phyloP scores from a whole-genome alignment of 1,140 invertebrate species.

The Phenacoccus solenopsis region DNA sequence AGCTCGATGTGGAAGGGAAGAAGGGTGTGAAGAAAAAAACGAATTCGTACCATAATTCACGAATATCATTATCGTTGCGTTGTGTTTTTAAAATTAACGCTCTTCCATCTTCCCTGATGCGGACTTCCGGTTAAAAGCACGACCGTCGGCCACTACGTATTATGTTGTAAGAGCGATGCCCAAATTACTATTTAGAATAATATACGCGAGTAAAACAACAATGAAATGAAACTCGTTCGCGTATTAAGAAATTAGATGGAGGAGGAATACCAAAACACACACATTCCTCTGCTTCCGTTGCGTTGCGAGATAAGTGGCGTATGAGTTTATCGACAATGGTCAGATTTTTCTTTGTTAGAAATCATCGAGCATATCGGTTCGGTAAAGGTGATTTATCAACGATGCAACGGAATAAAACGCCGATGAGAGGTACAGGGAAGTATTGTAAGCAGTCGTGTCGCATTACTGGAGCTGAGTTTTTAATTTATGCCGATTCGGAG shows the following conservation, averaged over 20 bases:
- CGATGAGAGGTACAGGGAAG: too few relatives aligned
- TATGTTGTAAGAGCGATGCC: neutral
- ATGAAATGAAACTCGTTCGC: neutral
- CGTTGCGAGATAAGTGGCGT: slow-evolving; percentile 9
- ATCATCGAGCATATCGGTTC: slow-evolving; percentile 14
- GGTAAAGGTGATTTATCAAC: neutral
- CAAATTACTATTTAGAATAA: neutral
- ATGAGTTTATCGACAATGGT: slow-evolving; percentile 4
- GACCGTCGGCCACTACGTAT: neutral
- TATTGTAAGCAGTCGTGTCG: too few relatives aligned
- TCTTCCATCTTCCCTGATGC: neutral
- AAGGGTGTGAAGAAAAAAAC: too few relatives aligned
- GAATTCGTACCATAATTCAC: too few relatives aligned
- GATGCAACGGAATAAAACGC: too few relatives aligned
- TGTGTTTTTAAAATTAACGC: too few relatives aligned
- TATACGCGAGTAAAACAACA: neutral
- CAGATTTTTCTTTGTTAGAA: slow-evolving; percentile 7
- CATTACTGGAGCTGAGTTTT: too few relatives aligned
- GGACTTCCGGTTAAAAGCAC: neutral
- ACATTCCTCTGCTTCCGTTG: slow-evolving; percentile 9
- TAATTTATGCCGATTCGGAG: too few relatives aligned
- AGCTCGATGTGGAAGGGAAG: too few relatives aligned
- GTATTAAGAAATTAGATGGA: slow-evolving; percentile 10
- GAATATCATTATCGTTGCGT: too few relatives aligned
- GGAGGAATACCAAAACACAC: neutral